phyloP scores from a whole-genome alignment of 1,140 invertebrate genomes.

The Cepaea nemoralis region DNA sequence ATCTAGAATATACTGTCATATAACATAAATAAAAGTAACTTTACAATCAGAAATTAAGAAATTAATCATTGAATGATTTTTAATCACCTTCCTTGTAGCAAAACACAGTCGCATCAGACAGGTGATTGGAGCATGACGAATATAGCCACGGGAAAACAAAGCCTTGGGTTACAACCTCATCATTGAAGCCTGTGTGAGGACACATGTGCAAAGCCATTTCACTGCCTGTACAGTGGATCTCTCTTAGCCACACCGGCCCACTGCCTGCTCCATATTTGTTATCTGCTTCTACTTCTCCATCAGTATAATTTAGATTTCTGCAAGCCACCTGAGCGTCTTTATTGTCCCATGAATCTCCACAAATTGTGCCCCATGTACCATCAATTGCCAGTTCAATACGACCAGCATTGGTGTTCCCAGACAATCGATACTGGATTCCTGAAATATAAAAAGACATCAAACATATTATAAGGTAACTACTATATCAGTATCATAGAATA shows the following conservation, averaged over 20 bases:
- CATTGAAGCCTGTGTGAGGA: conserved; percentile 55
- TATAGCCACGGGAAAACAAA: conserved; percentile 40
- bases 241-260: conserved; percentile 64
- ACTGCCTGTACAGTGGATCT: conserved; percentile 59
- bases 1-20: too few species aligned
- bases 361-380: conserved; percentile 65
- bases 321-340: conserved; percentile 61
- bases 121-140: conserved; percentile 52
- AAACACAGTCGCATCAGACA: conserved; percentile 62
- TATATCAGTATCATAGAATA: too few species aligned
- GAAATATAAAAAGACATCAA: not conserved
- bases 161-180: conserved; percentile 38
- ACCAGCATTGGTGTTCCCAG: conserved; percentile 73
- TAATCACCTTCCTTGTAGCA: conserved; percentile 62
- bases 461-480: too few species aligned
- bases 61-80: not conserved
- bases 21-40: not conserved
- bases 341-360: conserved; percentile 59
- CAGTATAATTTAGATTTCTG: conserved; percentile 54
- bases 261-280: conserved; percentile 52
- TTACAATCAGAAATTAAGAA: not conserved
- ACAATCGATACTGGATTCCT: conserved; percentile 44
- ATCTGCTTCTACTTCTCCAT: conserved; percentile 53
- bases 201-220: conserved; percentile 56
- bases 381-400: conserved; percentile 79